These are phyloP conservation scores for Pilophorus perplexus DNA, from an alignment of 2,888 invertebrate species.

Conservation along the genomic window DNA sequence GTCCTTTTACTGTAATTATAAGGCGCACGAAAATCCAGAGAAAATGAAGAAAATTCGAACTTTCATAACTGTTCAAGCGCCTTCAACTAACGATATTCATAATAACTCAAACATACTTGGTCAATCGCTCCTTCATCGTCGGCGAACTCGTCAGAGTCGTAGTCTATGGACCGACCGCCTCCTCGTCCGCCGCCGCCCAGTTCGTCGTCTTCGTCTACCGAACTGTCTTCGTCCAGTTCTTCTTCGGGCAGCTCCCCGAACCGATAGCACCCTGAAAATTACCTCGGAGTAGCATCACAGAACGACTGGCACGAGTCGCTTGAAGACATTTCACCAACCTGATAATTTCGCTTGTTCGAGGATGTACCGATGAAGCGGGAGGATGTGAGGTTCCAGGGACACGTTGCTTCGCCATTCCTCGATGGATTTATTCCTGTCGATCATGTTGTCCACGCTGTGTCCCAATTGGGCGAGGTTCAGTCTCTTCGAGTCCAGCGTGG, in stretches of 20 bases:
- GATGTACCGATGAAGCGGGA: conserved; percentile 83
- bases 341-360: conserved; percentile 79
- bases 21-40: too few relatives aligned
- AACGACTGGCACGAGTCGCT: neutral
- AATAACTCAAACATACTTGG: too few relatives aligned
- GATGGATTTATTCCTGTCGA: conserved; percentile 39
- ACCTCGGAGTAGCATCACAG: neutral
- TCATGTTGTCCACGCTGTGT: conserved; percentile 34
- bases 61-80: too few relatives aligned
- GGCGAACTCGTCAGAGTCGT: conserved; percentile 60
- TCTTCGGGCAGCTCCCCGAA: conserved; percentile 65
- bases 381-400: conserved; percentile 58
- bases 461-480: conserved; percentile 37
- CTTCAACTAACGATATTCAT: too few relatives aligned
- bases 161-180: conserved; percentile 51
- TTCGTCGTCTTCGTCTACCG: conserved; percentile 57
- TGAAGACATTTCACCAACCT: conserved; percentile 55
- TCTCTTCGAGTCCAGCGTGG: conserved; percentile 29
- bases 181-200: conserved; percentile 45
- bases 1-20: too few relatives aligned
- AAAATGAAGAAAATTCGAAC: too few relatives aligned
- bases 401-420: conserved; percentile 43
- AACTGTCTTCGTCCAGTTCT: conserved; percentile 73
- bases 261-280: conserved; percentile 63
- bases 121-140: conserved; percentile 59